Percentiles rank a stretch among this genome's conserved stretches.
Conservation (phyloP, 2,797 vertebrate genomes). For the Myiothlypis coronata region DNA sequence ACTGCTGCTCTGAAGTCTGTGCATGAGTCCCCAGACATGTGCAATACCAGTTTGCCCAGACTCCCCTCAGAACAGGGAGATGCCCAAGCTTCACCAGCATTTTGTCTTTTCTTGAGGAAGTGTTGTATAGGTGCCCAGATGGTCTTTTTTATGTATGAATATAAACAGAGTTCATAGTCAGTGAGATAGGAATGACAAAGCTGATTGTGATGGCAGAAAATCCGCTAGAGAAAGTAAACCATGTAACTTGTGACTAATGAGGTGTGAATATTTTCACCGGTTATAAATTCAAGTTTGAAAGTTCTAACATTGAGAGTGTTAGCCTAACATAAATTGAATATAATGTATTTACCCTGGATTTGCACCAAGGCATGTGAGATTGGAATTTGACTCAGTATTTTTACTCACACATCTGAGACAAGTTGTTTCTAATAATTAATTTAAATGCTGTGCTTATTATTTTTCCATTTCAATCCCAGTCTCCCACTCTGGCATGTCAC, state of each 20-base stretch:
- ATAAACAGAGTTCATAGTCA: background rate
- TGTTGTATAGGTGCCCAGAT: background rate
- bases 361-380: background rate
- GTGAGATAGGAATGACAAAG: slow-evolving; percentile 15
- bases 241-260: slow-evolving; percentile 12
- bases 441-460: background rate
- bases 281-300: background rate
- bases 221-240: slow-evolving; percentile 10
- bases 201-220: slow-evolving; percentile 9
- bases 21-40: background rate
- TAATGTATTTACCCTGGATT: background rate
- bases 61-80: background rate
- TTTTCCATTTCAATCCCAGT: background rate
- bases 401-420: background rate
- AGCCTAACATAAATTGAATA: background rate
- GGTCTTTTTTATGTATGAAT: background rate
- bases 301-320: background rate
- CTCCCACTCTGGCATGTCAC: background rate
- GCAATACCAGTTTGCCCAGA: background rate
- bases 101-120: background rate
- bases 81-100: background rate
- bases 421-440: background rate
- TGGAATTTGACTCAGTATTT: background rate
- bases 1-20: background rate
- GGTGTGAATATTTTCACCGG: slow-evolving; percentile 12